These are phyloP conservation scores for Zoroaster sp. DNA, from an alignment of 53 echinoderm and acorn worm species.

Conservation along the genomic window DNA sequence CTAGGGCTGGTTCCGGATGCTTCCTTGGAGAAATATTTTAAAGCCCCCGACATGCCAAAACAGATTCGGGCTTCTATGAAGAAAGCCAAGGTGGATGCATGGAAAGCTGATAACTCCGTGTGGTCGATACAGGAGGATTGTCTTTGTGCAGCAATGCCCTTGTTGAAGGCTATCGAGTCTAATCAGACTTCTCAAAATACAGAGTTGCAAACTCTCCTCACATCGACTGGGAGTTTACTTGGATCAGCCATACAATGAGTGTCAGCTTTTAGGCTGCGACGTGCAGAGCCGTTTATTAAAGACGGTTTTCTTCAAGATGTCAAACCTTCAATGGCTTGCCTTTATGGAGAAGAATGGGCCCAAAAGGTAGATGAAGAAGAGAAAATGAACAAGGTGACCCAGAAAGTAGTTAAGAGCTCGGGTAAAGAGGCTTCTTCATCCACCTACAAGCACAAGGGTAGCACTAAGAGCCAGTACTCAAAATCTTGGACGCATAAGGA, in stretches of 20 bases:
- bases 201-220: slow-evolving; percentile 25
- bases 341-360: slow-evolving; percentile 43
- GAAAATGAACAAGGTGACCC: slow-evolving; percentile 51
- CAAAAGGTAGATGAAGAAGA: slow-evolving; percentile 56
- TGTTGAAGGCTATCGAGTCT: slow-evolving; percentile 44
- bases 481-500: background rate
- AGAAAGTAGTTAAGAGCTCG: slow-evolving; percentile 14
- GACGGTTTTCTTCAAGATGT: slow-evolving; percentile 57
- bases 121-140: slow-evolving; percentile 58
- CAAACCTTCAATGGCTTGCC: slow-evolving; percentile 40
- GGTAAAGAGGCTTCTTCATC: slow-evolving; percentile 1
- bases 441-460: background rate
- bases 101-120: slow-evolving; percentile 58
- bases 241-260: slow-evolving; percentile 47
- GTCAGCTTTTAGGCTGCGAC: background rate
- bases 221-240: slow-evolving; percentile 44
- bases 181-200: background rate
- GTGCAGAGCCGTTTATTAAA: slow-evolving; percentile 47
- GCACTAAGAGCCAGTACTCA: background rate
- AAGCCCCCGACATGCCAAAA: slow-evolving; percentile 54
- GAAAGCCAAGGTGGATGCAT: slow-evolving; percentile 31
- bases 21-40: slow-evolving; percentile 25
- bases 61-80: slow-evolving; percentile 32
- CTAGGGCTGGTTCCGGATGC: slow-evolving; percentile 34
- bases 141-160: slow-evolving; percentile 9